A percentile compares a stretch with the other conserved stretches of the same genome.
These are phyloP conservation scores for Alauda arvensis DNA, from an alignment of 2,797 vertebrate species.

Conservation along the genomic window DNA sequence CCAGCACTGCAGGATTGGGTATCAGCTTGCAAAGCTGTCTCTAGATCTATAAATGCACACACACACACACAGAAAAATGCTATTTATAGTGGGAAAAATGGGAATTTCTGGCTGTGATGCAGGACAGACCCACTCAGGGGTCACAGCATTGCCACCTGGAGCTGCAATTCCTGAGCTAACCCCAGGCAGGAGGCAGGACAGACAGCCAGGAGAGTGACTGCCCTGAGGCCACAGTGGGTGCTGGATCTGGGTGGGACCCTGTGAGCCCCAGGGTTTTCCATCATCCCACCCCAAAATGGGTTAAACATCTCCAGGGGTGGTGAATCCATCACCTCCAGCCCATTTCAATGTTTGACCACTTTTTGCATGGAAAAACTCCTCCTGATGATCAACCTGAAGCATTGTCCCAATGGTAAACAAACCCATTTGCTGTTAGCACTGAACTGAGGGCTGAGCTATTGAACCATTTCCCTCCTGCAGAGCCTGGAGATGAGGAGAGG, in stretches of 20 bases:
- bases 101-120: background rate
- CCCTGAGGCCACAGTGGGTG: fast-evolving
- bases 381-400: background rate
- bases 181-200: background rate
- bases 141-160: background rate
- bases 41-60: fast-evolving
- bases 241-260: fast-evolving
- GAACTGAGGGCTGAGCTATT: background rate
- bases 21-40: background rate
- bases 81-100: background rate
- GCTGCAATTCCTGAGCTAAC: background rate
- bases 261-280: background rate
- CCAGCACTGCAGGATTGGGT: background rate
- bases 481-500: background rate
- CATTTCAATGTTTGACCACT: background rate
- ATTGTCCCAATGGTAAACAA: background rate
- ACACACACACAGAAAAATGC: background rate
- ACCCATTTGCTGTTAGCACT: background rate
- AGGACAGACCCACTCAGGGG: background rate
- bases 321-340: background rate
- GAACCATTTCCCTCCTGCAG: background rate
- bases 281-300: background rate
- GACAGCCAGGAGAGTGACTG: fast-evolving
- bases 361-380: background rate
- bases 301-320: background rate